Evolutionary conservation across 2,797 vertebrate species (phyloP).

Genomic region (Enteromius fasciolatus): DNA sequence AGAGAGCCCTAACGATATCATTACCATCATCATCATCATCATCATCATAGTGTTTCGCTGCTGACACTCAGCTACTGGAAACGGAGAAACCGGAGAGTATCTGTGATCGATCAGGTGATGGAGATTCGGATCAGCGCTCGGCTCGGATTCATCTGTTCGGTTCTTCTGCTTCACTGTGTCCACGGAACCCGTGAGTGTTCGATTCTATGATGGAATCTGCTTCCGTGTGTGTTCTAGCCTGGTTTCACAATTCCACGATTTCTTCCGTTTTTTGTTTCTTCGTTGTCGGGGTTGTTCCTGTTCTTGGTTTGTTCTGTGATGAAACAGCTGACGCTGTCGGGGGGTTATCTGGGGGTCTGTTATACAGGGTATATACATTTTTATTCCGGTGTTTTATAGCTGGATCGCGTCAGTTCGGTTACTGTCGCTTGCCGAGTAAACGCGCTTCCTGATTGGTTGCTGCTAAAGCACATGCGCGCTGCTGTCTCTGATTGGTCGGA

Average conservation of each 20-base stretch:
- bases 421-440: neutral
- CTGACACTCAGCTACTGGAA: neutral
- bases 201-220: neutral
- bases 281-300: neutral
- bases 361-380: neutral
- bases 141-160: conserved; percentile 8
- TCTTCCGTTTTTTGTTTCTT: neutral
- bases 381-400: neutral
- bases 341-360: neutral
- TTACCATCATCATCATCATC: no score
- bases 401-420: neutral
- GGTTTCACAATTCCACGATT: no score
- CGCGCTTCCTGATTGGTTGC: conserved; percentile 1
- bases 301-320: neutral
- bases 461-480: neutral
- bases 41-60: no score
- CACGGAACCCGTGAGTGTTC: conserved; percentile 4
- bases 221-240: neutral
- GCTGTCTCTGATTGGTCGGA: conserved; percentile 11
- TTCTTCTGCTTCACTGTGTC: conserved; percentile 18
- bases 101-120: conserved; percentile 13
- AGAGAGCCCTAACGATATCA: neutral
- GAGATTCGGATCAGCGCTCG: conserved; percentile 18
- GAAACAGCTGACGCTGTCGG: neutral
- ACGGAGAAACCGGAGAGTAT: neutral